Percentiles rank a stretch among this genome's conserved stretches.
These are phyloP conservation scores for Chaenocephalus aceratus DNA, from an alignment of 2,113 vertebrate species.

Conservation along the genomic window DNA sequence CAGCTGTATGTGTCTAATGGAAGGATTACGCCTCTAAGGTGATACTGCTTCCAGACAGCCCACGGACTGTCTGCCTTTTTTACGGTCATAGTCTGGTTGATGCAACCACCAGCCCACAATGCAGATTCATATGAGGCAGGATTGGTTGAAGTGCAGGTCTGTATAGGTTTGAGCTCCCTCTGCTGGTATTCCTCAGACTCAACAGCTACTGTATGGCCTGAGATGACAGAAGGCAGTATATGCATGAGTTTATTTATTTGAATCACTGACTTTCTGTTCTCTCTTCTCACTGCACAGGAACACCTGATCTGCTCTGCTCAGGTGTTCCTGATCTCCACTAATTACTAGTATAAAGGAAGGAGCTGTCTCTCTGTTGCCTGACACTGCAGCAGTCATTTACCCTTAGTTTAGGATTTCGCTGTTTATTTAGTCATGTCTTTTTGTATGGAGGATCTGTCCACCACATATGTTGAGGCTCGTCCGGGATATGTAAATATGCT, in stretches of 20 bases:
- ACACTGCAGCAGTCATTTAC: too few relatives aligned
- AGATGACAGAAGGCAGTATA: neutral
- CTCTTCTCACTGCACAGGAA: too few relatives aligned
- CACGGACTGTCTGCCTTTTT: slow-evolving; percentile 53
- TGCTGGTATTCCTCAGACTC: slow-evolving; percentile 35
- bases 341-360: too few relatives aligned
- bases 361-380: too few relatives aligned
- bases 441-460: too few relatives aligned
- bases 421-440: too few relatives aligned
- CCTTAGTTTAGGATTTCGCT: too few relatives aligned
- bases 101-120: slow-evolving; percentile 25
- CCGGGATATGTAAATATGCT: too few relatives aligned
- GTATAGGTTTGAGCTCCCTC: slow-evolving; percentile 55
- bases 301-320: too few relatives aligned
- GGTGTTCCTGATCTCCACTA: too few relatives aligned
- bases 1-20: slow-evolving; percentile 15
- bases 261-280: too few relatives aligned
- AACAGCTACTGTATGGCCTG: neutral
- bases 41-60: slow-evolving; percentile 20
- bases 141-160: neutral
- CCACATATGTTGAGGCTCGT: too few relatives aligned
- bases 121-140: slow-evolving; percentile 6
- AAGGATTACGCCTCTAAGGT: slow-evolving; percentile 43
- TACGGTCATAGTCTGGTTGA: slow-evolving; percentile 64
- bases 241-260: neutral